A percentile compares a stretch with the other conserved stretches of the same genome.
Conservation (phyloP, 2,888 invertebrate genomes). For the Mythimna lalbum region DNA sequence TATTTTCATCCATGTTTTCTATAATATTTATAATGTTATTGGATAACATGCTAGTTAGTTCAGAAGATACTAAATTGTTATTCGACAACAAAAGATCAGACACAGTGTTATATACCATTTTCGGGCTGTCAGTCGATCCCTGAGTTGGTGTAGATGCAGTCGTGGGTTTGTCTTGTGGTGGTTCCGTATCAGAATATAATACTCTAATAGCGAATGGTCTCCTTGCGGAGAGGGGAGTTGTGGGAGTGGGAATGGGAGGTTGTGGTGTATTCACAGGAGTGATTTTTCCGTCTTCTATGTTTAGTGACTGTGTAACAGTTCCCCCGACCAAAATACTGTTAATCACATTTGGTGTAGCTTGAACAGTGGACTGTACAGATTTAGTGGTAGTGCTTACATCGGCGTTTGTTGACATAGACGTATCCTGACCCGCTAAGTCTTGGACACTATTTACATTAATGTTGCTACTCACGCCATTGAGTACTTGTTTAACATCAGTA, state of each 20-base stretch:
- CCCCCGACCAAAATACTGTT: constrained; percentile 85
- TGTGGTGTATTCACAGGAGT: constrained; percentile 79
- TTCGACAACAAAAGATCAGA: constrained; percentile 87
- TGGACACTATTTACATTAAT: constrained; percentile 87
- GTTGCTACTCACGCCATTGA: constrained; percentile 89
- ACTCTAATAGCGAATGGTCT: constrained; percentile 88
- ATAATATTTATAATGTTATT: constrained; percentile 87
- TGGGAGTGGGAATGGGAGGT: constrained; percentile 76
- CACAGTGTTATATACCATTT: constrained; percentile 88
- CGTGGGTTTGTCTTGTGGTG: constrained; percentile 83
- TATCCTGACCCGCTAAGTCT: constrained; percentile 80
- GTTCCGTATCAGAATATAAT: constrained; percentile 86
- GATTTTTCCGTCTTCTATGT: constrained; percentile 74
- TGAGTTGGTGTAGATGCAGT: constrained; percentile 82
- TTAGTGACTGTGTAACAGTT: constrained; percentile 83
- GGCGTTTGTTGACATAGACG: constrained; percentile 76
- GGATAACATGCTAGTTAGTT: constrained; percentile 90
- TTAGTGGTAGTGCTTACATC: constrained; percentile 85
- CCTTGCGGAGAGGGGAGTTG: constrained; percentile 85
- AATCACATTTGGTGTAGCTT: constrained; percentile 87
- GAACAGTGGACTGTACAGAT: constrained; percentile 88
- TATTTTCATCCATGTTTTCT: constrained; percentile 85
- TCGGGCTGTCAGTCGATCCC: constrained; percentile 84
- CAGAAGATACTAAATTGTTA: constrained; percentile 87
- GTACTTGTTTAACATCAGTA: constrained; percentile 83